These are phyloP conservation scores for Otis tarda DNA, from an alignment of 2,113 vertebrate genomes.

Conservation along the genomic window DNA sequence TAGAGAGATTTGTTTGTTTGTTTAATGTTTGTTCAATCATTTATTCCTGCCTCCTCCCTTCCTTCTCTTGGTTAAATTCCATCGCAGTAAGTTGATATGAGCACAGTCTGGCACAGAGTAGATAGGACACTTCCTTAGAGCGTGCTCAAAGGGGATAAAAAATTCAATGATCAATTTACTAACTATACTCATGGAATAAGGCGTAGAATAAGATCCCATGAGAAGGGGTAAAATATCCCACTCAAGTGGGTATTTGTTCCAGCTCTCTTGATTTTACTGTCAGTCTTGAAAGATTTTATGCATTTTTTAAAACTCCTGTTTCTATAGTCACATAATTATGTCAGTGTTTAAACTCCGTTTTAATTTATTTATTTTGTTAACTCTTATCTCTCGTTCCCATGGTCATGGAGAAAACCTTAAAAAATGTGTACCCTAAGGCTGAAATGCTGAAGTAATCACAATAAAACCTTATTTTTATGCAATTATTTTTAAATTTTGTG, in stretches of 20 bases:
- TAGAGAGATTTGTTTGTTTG: slow-evolving; percentile 55
- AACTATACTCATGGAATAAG: neutral
- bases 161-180: neutral
- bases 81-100: neutral
- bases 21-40: slow-evolving; percentile 50
- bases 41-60: slow-evolving; percentile 65
- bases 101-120: neutral
- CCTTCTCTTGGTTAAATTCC: slow-evolving; percentile 43
- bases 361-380: neutral
- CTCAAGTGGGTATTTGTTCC: neutral
- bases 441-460: neutral
- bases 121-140: neutral
- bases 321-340: neutral
- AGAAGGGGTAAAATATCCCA: neutral
- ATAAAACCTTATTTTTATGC: neutral
- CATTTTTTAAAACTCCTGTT: neutral
- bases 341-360: neutral
- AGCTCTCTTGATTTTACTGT: neutral
- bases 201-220: neutral
- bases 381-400: neutral
- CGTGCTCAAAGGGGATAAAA: neutral
- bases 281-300: neutral
- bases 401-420: neutral
- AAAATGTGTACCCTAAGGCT: neutral
- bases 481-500: neutral